Base-by-base conservation (phyloP, 2,888 invertebrate species). In the Amphipoea lucens region DNA sequence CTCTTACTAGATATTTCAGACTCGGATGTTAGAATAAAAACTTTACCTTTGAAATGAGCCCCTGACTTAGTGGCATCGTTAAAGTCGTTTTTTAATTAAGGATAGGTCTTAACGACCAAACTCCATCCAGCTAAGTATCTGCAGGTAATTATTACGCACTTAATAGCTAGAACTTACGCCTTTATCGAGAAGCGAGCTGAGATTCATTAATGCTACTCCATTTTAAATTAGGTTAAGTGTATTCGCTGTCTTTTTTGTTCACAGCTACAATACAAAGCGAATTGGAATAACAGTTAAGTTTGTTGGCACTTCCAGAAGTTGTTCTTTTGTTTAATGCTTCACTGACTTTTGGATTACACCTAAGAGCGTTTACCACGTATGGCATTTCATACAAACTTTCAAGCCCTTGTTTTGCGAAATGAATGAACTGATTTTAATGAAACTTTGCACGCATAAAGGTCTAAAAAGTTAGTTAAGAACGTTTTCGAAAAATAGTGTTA, bases 51-150 rank as follows among this genome's bases (percentile, higher is more conserved):
- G 12, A 83, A 70, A 86, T 81, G 68, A 83, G 62, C 63, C 81
- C 78, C 81, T 71, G 77, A 83, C 80, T 86, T 84, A 85, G 81
- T 87, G 75, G 71, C 78, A 66, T 81, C 81, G 79, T 89, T 84
- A 83, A 79, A 73, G 74, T 71, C 71, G 70, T 89, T 91, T 90
- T 85, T 87, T 86, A 88, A 90, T 89, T 89, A 90, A 91, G 88
- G 77, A 76, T 76, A 82, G 74, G 82, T 74, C 81, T 74, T 79
- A 82, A 86, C 73, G 73, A 85, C 42, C 48, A 74, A 83, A 84
- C 79, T 88, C 77, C 62, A 79, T 83, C 79, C 80, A 36, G 60
- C 9, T 42, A 69, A 73, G 65, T 79, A 86, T 85, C 81, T 85
- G 57, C 77, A 86, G 82, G 87, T 84, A 81, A 87, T 86, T 82